Evolutionary conservation across 1,140 invertebrate genomes (phyloP), one percentile per base, ranked within the genome.

Genomic region (Papilio polyxenes): DNA sequence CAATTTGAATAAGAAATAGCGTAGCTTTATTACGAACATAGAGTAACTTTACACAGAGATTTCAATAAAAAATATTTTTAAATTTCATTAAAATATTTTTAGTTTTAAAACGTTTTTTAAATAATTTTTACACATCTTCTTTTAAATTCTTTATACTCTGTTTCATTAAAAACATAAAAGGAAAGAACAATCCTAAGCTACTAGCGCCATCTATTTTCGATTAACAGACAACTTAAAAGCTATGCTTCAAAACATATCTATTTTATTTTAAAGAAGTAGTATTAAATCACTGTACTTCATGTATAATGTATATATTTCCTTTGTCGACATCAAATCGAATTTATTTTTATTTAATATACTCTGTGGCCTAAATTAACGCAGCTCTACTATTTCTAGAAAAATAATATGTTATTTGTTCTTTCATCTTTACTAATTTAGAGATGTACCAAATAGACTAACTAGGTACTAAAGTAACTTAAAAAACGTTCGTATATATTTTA

Each of bases 1-100:
- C 13, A 72, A 72, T 15, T 72, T 72, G 37, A 69, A 69, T 69
- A 69, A 69, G 65, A 15, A 69, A 69, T 69, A 69, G 10, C 65
- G 11, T 69, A 69, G 10, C 65, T 4, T 69, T 15, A 31, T 20
- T 62, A 23, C 10, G 31, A 15, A 6, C 65, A 69, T 10, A 69
- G 65, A 69, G 31, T 69, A 69, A 37, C 23, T 69, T 69, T 37
- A 69, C 3, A 37, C 65, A 69, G 65, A 69, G 31, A 11, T 69
- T 15, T 37, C 65, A 69, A 17, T 53, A 44, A 6, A 44, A 44
- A 44, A 2, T 44, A 44, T 44, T 44, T 44, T 44, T 44, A 44
- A 44, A 44, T 44, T 44, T 44, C 4, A 44, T 44, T 44, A 44
- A 44, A 44, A 6, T 44, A 3, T 7, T 7, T 44, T 44, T 44